Evolutionary conservation across 1,140 invertebrate genomes (phyloP), one percentile per base, ranked within the genome.

Genomic region (Pachypeltis micranthus): DNA sequence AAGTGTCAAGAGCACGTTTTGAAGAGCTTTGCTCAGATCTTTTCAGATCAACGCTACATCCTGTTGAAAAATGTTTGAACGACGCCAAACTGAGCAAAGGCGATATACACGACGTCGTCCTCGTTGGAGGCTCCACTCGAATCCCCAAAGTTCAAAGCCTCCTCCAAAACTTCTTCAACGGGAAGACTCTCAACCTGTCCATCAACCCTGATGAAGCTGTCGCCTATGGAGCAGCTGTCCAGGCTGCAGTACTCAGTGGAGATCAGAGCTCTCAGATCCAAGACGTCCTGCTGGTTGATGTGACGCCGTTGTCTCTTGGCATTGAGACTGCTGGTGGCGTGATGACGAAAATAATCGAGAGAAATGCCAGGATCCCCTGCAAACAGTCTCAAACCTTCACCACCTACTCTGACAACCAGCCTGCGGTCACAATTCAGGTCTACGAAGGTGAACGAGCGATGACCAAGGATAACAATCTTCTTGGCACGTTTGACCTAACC

Each of bases 21-120:
- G 91, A 93, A 75, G 91, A 93, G 73, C 74, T 96, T 12, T 89
- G 87, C 71, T 84, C 87, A 66, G 92, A 95, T 77, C 78, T 95
- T 31, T 80, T 80, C 73, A 69, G 78, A 29, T 75, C 74, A 14
- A 81, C 79, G 2, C 68, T 81, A 34, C 72, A 75, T 7, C 79
- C 78, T 2, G 78, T 80, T 0, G 80, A 83, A 67, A 79, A 81
- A 70, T 78, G 84, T n/a, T 71, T 87, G 34, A 72, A 78, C 24
- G 84, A 86, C 72, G 83, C 85, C 34, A 85, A 86, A 70, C 64
- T 86, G 62, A 81, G 85, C 72, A 87, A 86, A 68, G 72, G 74
- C 24, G 69, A 74, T 61, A 83, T 87, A 62, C 77, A 86, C 69
- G 85, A 87, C 64, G 81, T 87, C 44, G 83, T 87, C 1, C 75